Percentiles rank a stretch among this genome's conserved stretches.
Evolutionary conservation across 2,888 invertebrate genomes (phyloP).

Genomic region (Rhingia rostrata): DNA sequence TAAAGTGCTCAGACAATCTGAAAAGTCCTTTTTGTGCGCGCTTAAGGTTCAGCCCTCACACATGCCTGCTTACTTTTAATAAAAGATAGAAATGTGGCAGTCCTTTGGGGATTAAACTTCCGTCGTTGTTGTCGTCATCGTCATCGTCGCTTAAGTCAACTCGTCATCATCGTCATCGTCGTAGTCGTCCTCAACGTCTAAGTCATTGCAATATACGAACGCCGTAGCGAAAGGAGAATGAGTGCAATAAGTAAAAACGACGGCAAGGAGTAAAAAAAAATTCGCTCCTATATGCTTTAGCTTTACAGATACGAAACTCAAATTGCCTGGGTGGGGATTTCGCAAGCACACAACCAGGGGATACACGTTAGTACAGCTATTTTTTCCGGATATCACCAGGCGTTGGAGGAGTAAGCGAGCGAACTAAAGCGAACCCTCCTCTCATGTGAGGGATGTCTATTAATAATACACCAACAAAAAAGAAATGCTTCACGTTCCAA

Average conservation of each 20-base stretch:
- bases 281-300: conserved; percentile 21
- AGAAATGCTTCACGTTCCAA: conserved; percentile 41
- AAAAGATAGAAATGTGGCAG: conserved; percentile 71
- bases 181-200: conserved; percentile 33
- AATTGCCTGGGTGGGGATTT: conserved; percentile 63
- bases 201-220: conserved; percentile 30
- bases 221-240: background rate
- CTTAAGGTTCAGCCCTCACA: conserved; percentile 59
- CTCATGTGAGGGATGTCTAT: conserved; percentile 66
- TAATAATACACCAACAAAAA: conserved; percentile 66
- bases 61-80: conserved; percentile 67
- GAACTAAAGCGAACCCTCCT: conserved; percentile 45
- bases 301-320: conserved; percentile 45
- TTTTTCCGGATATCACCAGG: conserved; percentile 36
- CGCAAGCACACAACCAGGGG: conserved; percentile 11
- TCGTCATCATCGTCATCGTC: conserved; percentile 33
- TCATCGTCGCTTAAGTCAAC: conserved; percentile 21
- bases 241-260: conserved; percentile 34
- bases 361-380: conserved; percentile 12
- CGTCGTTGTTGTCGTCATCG: conserved; percentile 46
- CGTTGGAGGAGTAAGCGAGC: conserved; percentile 50
- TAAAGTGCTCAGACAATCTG: conserved; percentile 70
- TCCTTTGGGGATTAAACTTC: conserved; percentile 67
- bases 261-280: conserved; percentile 36
- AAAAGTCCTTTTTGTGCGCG: conserved; percentile 65